These are phyloP conservation scores for Morone saxatilis DNA, from an alignment of 2,113 vertebrate species.

Conservation along the genomic window DNA sequence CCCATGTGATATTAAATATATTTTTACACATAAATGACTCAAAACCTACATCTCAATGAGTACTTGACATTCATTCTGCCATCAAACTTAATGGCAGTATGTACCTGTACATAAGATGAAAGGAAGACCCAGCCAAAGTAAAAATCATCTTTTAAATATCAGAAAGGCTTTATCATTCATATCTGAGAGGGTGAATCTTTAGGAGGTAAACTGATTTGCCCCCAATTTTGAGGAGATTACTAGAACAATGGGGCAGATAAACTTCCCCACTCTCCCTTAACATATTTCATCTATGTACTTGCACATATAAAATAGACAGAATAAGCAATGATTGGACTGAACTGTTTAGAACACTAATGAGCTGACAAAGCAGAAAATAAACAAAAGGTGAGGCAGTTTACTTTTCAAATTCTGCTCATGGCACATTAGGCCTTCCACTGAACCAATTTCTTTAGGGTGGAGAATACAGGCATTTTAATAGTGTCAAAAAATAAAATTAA, in stretches of 20 bases:
- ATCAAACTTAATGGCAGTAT: background rate
- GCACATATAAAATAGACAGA: background rate
- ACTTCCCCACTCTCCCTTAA: background rate
- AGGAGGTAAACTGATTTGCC: constrained; percentile 13
- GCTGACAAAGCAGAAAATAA: constrained; percentile 23
- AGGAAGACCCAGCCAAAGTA: constrained; percentile 8
- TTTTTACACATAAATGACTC: constrained; percentile 7
- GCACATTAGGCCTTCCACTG: constrained; percentile 10
- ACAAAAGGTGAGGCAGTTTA: background rate
- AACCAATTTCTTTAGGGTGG: constrained; percentile 9
- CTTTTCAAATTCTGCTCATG: background rate
- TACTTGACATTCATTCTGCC: background rate
- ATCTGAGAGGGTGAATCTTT: constrained; percentile 4
- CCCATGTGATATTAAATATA: background rate
- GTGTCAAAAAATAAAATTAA: background rate
- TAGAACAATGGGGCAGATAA: constrained; percentile 18
- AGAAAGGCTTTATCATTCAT: constrained; percentile 2
- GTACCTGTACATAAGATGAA: background rate
- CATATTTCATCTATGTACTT: constrained; percentile 5
- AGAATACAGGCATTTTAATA: constrained; percentile 10
- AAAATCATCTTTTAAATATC: constrained; percentile 27
- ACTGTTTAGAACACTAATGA: background rate
- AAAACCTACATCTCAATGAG: background rate
- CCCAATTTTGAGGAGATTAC: constrained; percentile 11
- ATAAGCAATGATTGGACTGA: constrained; percentile 9